Percentiles rank a stretch among this genome's conserved stretches.
Conservation (phyloP, 2,888 invertebrate species). For the Tanypteryx hageni region DNA sequence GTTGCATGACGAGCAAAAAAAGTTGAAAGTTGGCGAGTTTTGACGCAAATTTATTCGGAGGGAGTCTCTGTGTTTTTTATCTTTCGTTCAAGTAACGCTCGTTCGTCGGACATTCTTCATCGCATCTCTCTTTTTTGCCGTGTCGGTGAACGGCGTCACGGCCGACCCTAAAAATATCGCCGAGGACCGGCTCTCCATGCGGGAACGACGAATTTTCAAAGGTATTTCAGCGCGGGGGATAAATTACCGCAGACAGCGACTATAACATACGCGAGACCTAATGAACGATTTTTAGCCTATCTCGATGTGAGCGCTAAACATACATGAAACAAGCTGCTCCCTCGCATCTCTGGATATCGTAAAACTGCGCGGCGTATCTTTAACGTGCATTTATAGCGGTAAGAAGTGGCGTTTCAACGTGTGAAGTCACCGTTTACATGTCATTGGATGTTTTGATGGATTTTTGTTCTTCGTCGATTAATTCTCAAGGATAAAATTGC, state of each 20-base stretch:
- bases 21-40: no score
- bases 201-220: neutral
- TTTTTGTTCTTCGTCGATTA: no score
- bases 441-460: no score
- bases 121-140: neutral
- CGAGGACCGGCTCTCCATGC: neutral
- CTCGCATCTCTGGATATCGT: no score
- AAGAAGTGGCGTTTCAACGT: no score
- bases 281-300: neutral
- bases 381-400: no score
- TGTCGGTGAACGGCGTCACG: neutral
- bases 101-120: neutral
- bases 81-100: neutral
- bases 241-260: neutral
- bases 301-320: no score
- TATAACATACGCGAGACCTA: neutral
- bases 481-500: no score
- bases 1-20: no score
- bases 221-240: neutral
- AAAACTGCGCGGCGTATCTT: no score
- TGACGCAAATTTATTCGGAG: neutral
- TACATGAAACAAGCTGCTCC: no score
- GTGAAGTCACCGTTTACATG: no score
- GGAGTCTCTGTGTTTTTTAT: neutral
- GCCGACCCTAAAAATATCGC: constrained; percentile 14